These are phyloP conservation scores for Orius laevigatus DNA, from an alignment of 1,140 invertebrate species.

Conservation along the genomic window DNA sequence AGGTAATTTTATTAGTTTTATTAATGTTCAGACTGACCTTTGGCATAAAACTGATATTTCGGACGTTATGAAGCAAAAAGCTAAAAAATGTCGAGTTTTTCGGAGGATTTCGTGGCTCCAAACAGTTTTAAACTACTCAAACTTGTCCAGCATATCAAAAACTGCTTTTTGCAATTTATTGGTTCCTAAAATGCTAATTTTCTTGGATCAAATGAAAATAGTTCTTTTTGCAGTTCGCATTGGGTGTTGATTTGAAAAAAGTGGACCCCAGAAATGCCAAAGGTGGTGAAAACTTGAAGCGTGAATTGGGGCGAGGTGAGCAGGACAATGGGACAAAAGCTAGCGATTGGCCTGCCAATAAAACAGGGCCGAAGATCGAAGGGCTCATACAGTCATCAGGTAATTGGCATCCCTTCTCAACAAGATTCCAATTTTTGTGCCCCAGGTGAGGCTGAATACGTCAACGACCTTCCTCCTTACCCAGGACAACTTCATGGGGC, in stretches of 20 bases:
- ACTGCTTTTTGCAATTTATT: background rate
- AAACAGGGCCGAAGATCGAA: conserved; percentile 63
- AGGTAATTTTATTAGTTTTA: no score
- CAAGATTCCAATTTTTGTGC: background rate
- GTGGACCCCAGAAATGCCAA: conserved; percentile 5
- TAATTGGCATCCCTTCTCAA: conserved; percentile 13
- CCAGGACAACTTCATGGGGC: conserved; percentile 44
- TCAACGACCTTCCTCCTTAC: conserved; percentile 40
- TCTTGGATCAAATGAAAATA: background rate
- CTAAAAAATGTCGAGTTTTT: background rate
- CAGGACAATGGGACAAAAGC: conserved; percentile 57
- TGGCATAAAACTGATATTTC: no score
- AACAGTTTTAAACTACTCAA: background rate
- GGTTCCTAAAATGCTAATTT: background rate
- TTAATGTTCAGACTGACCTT: no score
- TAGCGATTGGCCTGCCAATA: conserved; percentile 56
- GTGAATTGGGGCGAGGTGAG: conserved; percentile 47
- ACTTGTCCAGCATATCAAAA: background rate
- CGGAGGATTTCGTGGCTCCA: background rate
- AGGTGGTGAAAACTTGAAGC: conserved; percentile 22
- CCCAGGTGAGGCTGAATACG: conserved; percentile 49
- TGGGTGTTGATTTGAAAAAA: conserved; percentile 11
- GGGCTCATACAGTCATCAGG: conserved; percentile 50
- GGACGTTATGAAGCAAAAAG: no score
- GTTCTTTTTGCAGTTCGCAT: conserved; percentile 20